These are phyloP conservation scores for Drosophila kurseongensis DNA, from an alignment of 1,140 invertebrate genomes.

Conservation along the genomic window DNA sequence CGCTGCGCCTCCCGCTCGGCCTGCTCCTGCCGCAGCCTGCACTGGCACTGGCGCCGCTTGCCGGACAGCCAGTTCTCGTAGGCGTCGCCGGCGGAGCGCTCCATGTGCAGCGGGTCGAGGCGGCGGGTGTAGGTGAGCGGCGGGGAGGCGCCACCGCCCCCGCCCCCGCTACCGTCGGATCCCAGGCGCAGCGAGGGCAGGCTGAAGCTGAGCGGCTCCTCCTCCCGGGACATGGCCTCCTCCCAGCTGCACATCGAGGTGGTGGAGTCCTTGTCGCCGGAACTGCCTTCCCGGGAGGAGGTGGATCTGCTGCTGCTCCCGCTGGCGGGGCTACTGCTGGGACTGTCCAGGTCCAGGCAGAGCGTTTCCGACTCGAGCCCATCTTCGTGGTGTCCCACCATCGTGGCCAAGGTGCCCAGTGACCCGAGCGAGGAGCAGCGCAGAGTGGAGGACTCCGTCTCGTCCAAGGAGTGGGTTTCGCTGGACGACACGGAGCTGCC, in stretches of 20 bases:
- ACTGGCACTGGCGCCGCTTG: slow-evolving; percentile 43
- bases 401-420: slow-evolving; percentile 1
- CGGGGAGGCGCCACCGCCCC: not conserved
- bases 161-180: slow-evolving; percentile 23
- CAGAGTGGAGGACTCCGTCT: slow-evolving; percentile 64
- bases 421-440: slow-evolving; percentile 37
- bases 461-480: slow-evolving; percentile 53
- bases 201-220: not conserved
- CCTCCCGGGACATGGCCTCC: slow-evolving; percentile 26
- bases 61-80: slow-evolving; percentile 65
- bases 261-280: slow-evolving; percentile 50
- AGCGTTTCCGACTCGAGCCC: slow-evolving; percentile 34
- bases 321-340: slow-evolving; percentile 1
- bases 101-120: slow-evolving; percentile 21
- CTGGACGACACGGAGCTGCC: slow-evolving; percentile 52
- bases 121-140: slow-evolving; percentile 35
- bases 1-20: slow-evolving; percentile 7
- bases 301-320: not conserved
- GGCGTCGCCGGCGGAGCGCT: slow-evolving; percentile 44
- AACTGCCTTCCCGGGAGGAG: not conserved
- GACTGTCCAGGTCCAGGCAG: not conserved
- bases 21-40: slow-evolving; percentile 24
- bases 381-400: slow-evolving; percentile 6
- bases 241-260: slow-evolving; percentile 72
- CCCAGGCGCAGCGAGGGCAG: slow-evolving; percentile 43